A percentile compares a stretch with the other conserved stretches of the same genome.
Evolutionary conservation across 2,888 invertebrate species (phyloP).

Genomic region (Listrodromus nycthemerus): DNA sequence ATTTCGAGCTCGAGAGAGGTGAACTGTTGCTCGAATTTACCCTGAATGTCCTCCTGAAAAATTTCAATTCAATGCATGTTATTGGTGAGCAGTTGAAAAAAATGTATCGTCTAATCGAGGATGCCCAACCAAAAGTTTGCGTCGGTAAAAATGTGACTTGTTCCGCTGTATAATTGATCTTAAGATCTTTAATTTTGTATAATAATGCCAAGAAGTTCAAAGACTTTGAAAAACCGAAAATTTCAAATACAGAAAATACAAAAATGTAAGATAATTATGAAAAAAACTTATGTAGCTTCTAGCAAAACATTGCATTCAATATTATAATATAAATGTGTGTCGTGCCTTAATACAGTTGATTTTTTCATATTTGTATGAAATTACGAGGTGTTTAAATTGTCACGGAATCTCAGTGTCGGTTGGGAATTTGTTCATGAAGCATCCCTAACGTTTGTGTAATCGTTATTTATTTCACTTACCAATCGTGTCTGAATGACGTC

Average conservation of each 20-base stretch:
- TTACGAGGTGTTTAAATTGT: too few species aligned
- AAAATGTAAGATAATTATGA: too few species aligned
- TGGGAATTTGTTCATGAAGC: too few species aligned
- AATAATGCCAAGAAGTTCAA: too few species aligned
- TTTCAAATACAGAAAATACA: too few species aligned
- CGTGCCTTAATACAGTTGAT: too few species aligned
- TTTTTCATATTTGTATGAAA: neutral
- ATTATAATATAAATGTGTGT: too few species aligned
- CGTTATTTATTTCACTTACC: constrained; percentile 78
- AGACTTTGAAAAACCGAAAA: neutral
- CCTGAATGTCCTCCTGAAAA: constrained; percentile 84
- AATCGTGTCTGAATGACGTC: constrained; percentile 90
- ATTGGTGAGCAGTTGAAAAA: neutral
- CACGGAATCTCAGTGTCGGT: too few species aligned
- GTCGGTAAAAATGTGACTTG: too few species aligned
- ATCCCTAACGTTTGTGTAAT: neutral
- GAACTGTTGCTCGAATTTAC: constrained; percentile 86
- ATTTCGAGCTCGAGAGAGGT: constrained; percentile 92
- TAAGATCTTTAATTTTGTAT: neutral
- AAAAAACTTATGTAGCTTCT: too few species aligned
- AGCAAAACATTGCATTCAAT: too few species aligned
- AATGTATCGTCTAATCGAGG: neutral
- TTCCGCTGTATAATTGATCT: constrained; percentile 12
- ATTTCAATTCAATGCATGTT: constrained; percentile 34
- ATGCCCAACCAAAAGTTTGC: too few species aligned